Evolutionary conservation across 2,797 vertebrate genomes (phyloP).

Genomic region (Syncerus caffer): DNA sequence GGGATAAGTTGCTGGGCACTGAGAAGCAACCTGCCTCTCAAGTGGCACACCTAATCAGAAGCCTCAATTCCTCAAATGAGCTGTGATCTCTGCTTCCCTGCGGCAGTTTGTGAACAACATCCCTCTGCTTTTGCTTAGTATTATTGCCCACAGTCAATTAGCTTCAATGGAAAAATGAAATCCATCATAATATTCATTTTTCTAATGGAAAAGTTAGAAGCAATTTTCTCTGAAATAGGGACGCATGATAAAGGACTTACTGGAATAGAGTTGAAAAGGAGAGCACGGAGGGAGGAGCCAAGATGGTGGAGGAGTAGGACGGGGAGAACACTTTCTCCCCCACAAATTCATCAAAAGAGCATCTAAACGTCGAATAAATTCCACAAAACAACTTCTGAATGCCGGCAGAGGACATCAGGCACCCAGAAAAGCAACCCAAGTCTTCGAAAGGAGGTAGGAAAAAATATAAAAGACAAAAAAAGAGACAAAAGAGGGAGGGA

Average conservation of each 20-base stretch:
- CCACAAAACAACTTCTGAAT: too few relatives aligned
- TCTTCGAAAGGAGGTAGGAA: too few relatives aligned
- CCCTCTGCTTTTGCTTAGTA: constrained; percentile 51
- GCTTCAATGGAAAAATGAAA: constrained; percentile 64
- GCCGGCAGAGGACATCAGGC: too few relatives aligned
- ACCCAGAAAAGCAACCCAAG: too few relatives aligned
- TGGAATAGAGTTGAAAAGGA: constrained; percentile 35
- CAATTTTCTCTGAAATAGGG: constrained; percentile 61
- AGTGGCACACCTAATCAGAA: background rate
- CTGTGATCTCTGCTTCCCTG: background rate
- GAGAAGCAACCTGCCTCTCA: background rate
- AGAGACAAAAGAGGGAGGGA: too few relatives aligned
- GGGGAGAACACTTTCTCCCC: too few relatives aligned
- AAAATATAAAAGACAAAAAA: too few relatives aligned
- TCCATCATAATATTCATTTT: constrained; percentile 72
- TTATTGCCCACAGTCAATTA: constrained; percentile 69
- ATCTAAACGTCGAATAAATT: too few relatives aligned
- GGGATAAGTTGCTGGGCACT: background rate
- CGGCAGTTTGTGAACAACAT: constrained; percentile 41
- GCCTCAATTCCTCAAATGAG: constrained; percentile 27
- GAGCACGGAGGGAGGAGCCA: background rate
- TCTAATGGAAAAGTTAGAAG: constrained; percentile 69
- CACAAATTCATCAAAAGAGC: too few relatives aligned
- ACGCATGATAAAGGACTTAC: constrained; percentile 52
- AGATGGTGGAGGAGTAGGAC: too few relatives aligned